Evolutionary conservation across 2,113 vertebrate species (phyloP).

Genomic region (Nothobranchius kuhntae): DNA sequence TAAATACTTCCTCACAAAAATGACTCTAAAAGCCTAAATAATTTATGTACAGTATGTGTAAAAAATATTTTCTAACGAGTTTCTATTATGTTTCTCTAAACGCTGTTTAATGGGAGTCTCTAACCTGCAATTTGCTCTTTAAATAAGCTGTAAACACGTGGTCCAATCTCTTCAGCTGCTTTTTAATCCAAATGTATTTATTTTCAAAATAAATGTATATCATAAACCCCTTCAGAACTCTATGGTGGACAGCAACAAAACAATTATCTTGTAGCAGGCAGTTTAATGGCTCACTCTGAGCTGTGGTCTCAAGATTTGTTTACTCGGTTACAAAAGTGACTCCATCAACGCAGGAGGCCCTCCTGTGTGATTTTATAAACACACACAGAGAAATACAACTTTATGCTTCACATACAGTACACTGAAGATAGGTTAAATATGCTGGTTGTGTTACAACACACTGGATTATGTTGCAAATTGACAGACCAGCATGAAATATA

Average conservation of each 20-base stretch:
- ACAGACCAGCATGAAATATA: conserved; percentile 18
- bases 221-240: not conserved
- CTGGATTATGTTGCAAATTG: conserved; percentile 21
- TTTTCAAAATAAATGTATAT: not conserved
- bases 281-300: conserved; percentile 12
- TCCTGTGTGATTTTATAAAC: conserved; percentile 9
- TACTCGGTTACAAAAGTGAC: conserved; percentile 18
- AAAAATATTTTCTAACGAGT: too few species aligned
- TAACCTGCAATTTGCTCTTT: too few species aligned
- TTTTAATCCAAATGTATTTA: not conserved
- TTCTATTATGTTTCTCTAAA: too few species aligned
- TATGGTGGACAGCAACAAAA: not conserved
- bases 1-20: too few species aligned
- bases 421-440: conserved; percentile 19
- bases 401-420: not conserved
- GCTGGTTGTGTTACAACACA: conserved; percentile 24
- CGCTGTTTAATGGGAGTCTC: too few species aligned
- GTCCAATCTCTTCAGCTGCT: not conserved
- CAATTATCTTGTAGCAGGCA: not conserved
- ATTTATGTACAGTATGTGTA: too few species aligned
- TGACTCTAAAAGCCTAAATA: too few species aligned
- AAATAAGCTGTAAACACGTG: not conserved
- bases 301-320: conserved; percentile 17
- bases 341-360: conserved; percentile 26
- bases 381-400: not conserved